Percentiles rank a stretch among this genome's conserved stretches.
These are phyloP conservation scores for Laticauda colubrina DNA, from an alignment of 2,113 vertebrate species.

Conservation along the genomic window DNA sequence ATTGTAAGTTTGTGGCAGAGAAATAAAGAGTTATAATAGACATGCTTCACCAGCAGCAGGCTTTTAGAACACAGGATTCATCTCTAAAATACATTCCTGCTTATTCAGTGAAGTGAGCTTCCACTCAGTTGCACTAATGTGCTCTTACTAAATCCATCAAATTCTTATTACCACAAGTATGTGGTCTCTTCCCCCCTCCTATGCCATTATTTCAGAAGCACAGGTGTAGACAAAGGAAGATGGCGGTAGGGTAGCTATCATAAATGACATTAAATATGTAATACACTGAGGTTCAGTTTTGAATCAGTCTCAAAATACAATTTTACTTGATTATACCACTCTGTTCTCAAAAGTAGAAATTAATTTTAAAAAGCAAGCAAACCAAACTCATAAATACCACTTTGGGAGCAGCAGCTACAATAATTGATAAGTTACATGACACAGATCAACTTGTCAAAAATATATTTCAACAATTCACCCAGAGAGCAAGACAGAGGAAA, in stretches of 20 bases:
- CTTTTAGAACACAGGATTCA: slow-evolving; percentile 41
- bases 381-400: neutral
- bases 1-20: slow-evolving; percentile 12
- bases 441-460: neutral
- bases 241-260: neutral
- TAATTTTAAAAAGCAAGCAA: neutral
- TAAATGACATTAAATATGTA: neutral
- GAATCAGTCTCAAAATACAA: neutral
- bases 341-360: neutral
- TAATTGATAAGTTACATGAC: neutral
- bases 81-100: slow-evolving; percentile 48
- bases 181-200: slow-evolving; percentile 1
- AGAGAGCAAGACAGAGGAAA: neutral
- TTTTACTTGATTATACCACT: neutral
- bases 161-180: slow-evolving; percentile 31
- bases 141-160: slow-evolving; percentile 38
- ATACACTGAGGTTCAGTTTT: neutral
- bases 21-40: slow-evolving; percentile 37
- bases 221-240: slow-evolving; percentile 14
- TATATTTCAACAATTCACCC: neutral
- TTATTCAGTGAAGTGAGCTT: slow-evolving; percentile 39
- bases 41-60: slow-evolving; percentile 22
- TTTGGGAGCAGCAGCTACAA: neutral
- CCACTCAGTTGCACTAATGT: slow-evolving; percentile 39
- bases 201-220: slow-evolving; percentile 9